These are phyloP conservation scores for Halcyon chelicuti DNA, from an alignment of 2,797 vertebrate species.

Conservation along the genomic window DNA sequence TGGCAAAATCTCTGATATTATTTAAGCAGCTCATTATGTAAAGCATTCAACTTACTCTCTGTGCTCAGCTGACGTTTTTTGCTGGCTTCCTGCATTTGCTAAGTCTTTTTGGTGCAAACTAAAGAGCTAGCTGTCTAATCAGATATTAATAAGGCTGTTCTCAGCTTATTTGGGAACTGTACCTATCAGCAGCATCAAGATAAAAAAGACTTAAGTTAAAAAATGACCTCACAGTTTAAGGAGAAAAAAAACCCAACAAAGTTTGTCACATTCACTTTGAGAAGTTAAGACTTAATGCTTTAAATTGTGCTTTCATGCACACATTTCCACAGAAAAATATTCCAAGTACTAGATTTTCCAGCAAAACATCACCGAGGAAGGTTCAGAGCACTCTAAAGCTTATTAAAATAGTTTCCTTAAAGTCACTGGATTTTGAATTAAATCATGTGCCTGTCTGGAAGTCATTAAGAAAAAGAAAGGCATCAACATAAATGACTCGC, in stretches of 20 bases:
- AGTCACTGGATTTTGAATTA: neutral
- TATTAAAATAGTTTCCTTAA: neutral
- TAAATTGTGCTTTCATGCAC: neutral
- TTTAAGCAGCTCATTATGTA: slow-evolving; percentile 20
- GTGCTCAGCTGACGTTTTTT: neutral
- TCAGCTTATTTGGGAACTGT: neutral
- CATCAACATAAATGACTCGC: neutral
- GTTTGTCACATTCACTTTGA: neutral
- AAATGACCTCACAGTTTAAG: neutral
- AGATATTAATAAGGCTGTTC: slow-evolving; percentile 30
- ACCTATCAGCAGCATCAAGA: neutral
- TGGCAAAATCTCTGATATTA: neutral
- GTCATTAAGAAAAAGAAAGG: neutral
- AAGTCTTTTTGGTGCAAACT: neutral
- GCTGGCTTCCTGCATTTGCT: neutral
- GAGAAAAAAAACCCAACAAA: neutral
- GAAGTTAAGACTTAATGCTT: neutral
- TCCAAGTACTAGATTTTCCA: neutral
- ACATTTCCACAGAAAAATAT: neutral
- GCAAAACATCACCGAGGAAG: neutral
- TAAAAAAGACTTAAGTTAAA: neutral
- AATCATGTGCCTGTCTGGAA: neutral
- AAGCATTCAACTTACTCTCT: neutral
- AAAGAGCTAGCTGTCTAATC: slow-evolving; percentile 23
- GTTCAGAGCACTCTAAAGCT: neutral